Evolutionary conservation across 2,888 invertebrate genomes (phyloP).

Genomic region (Lottia scabra): DNA sequence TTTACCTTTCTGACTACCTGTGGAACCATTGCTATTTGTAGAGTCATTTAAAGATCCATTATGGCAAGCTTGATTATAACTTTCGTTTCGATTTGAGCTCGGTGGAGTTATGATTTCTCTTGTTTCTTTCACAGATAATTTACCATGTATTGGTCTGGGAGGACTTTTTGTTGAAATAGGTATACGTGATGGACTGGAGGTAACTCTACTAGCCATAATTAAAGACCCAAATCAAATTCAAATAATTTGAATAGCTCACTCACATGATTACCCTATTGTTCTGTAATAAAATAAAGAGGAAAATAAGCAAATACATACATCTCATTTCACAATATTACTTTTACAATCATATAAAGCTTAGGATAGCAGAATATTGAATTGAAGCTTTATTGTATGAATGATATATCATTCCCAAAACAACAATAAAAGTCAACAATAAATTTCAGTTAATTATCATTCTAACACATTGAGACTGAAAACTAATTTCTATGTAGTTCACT

Average conservation of each 20-base stretch:
- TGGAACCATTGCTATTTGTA: slow-evolving; percentile 19
- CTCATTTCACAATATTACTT: no score
- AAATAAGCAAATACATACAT: no score
- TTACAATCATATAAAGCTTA: no score
- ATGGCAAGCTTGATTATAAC: slow-evolving; percentile 2
- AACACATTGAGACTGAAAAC: no score
- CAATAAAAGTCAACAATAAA: no score
- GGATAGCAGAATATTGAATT: no score
- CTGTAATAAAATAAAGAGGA: no score
- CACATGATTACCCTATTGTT: no score
- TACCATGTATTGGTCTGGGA: slow-evolving; percentile 12
- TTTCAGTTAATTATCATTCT: no score
- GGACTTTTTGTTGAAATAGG: slow-evolving; percentile 45
- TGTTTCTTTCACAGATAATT: slow-evolving; percentile 1
- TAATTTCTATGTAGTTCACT: no score
- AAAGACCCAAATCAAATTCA: slow-evolving; percentile 14
- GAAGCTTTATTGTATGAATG: no score
- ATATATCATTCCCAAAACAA: no score
- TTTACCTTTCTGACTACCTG: slow-evolving; percentile 40
- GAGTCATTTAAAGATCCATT: not conserved
- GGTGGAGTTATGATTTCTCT: not conserved
- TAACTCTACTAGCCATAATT: slow-evolving; percentile 49
- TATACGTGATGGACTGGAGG: slow-evolving; percentile 53
- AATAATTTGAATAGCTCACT: not conserved
- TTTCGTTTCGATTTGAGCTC: not conserved